Conservation (phyloP, 2,113 vertebrate genomes). For the Actinemys pallida region DNA sequence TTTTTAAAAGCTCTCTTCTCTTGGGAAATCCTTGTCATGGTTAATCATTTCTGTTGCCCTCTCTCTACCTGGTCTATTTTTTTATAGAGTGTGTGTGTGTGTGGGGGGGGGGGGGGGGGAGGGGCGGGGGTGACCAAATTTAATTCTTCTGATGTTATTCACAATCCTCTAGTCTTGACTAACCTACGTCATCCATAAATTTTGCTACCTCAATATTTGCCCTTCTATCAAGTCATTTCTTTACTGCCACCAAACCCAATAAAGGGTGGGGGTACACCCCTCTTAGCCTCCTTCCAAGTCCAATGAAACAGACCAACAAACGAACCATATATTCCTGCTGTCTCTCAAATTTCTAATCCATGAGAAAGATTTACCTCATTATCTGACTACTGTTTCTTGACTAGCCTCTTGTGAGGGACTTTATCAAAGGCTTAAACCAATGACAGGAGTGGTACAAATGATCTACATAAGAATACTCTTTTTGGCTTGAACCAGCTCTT, state of each 20-base stretch:
- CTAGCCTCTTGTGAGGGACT: background rate
- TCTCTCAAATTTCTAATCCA: background rate
- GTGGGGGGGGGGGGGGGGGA: too few species aligned
- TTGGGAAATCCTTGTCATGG: background rate
- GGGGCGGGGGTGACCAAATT: background rate
- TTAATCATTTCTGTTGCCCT: background rate
- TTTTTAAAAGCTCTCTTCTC: background rate
- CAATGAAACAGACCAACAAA: background rate
- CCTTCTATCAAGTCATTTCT: background rate
- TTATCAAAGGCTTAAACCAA: background rate
- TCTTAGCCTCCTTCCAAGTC: background rate
- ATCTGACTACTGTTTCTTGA: background rate
- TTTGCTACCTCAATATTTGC: background rate
- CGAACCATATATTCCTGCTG: background rate
- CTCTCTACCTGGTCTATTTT: background rate
- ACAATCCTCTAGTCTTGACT: background rate
- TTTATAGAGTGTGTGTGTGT: background rate
- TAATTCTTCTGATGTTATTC: background rate
- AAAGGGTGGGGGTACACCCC: background rate
- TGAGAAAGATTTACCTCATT: background rate
- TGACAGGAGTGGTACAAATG: background rate
- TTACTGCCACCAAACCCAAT: background rate
- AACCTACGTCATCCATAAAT: background rate
- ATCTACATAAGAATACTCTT: background rate
- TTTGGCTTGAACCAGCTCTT: background rate